Evolutionary conservation across 2,113 vertebrate genomes (phyloP).

Genomic region (Hemichromis elongatus): DNA sequence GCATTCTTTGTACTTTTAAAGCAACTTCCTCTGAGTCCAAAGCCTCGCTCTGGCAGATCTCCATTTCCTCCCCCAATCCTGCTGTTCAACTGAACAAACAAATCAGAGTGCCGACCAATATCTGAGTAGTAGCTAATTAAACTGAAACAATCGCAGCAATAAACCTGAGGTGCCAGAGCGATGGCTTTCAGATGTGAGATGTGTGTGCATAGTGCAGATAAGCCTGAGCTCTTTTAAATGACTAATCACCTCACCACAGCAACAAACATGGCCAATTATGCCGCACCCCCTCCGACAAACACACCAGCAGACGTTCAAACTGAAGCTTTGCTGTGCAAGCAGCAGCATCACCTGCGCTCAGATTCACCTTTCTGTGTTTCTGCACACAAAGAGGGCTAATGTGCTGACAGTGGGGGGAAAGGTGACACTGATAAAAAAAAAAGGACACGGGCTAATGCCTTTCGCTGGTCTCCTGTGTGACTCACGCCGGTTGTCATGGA

Average conservation of each 20-base stretch:
- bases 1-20: background rate
- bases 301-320: background rate
- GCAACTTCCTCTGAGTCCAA: background rate
- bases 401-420: background rate
- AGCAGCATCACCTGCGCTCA: background rate
- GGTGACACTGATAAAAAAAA: slow-evolving; percentile 25
- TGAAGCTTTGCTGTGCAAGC: background rate
- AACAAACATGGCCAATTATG: background rate
- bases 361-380: background rate
- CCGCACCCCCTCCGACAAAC: background rate
- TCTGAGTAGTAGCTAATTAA: slow-evolving; percentile 1
- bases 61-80: slow-evolving; percentile 19
- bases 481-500: slow-evolving; percentile 50
- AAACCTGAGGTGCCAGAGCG: background rate
- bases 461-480: slow-evolving; percentile 34
- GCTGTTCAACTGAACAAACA: background rate
- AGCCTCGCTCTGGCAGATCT: background rate
- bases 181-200: background rate
- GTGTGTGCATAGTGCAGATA: background rate
- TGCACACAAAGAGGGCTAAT: background rate
- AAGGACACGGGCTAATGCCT: slow-evolving; percentile 4
- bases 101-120: background rate
- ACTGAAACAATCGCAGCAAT: background rate
- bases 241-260: background rate
- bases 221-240: background rate